A percentile compares a stretch with the other conserved stretches of the same genome.
These are phyloP conservation scores for Epirrhoe tristata DNA, from an alignment of 2,888 invertebrate species.

Conservation along the genomic window DNA sequence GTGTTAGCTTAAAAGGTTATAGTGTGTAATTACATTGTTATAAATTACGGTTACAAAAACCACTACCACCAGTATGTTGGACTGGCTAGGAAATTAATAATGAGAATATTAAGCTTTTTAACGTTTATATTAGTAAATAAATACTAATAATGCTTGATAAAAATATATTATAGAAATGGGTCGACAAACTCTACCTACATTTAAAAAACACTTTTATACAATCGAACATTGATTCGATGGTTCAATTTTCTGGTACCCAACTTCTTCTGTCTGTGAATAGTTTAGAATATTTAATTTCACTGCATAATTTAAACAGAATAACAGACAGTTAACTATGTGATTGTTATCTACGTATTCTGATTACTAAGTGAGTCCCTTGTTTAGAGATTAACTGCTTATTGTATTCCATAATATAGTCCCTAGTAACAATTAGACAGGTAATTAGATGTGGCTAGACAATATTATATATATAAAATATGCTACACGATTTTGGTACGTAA, in stretches of 20 bases:
- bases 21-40: no score
- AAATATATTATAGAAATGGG: no score
- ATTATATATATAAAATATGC: neutral
- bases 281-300: neutral
- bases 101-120: no score
- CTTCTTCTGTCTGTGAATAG: neutral
- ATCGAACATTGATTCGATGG: no score
- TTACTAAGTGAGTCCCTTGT: slow-evolving; percentile 7
- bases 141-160: no score
- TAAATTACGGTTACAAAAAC: no score
- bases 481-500: neutral
- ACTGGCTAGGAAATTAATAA: no score
- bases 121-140: no score
- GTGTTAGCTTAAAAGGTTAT: neutral
- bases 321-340: neutral
- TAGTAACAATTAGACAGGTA: neutral
- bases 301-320: neutral
- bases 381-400: slow-evolving; percentile 23
- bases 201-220: no score
- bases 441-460: slow-evolving; percentile 2
- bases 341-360: slow-evolving; percentile 18
- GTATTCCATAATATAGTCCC: slow-evolving; percentile 6
- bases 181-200: no score
- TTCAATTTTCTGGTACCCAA: no score
- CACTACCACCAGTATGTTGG: no score